Percentiles rank a stretch among this genome's conserved stretches.
Evolutionary conservation across 1,140 invertebrate genomes (phyloP).

Genomic region (Formica selysi): DNA sequence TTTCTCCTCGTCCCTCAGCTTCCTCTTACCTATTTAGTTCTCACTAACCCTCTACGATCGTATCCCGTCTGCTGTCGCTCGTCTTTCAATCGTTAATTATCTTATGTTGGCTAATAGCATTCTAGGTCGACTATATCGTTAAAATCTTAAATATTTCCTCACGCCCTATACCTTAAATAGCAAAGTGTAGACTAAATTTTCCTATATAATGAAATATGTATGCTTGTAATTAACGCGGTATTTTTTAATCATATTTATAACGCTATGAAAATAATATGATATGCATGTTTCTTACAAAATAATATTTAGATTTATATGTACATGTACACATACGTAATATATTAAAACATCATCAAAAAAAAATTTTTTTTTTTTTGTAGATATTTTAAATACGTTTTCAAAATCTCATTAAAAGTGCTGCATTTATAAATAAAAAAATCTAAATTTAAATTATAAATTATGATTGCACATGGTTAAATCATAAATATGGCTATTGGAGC

Average conservation of each 20-base stretch:
- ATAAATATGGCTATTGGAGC: not conserved
- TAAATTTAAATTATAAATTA: slow-evolving; percentile 11
- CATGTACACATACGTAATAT: not conserved
- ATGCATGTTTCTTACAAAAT: not conserved
- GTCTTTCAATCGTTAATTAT: slow-evolving; percentile 57
- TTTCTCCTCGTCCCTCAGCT: slow-evolving; percentile 50
- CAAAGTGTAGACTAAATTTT: slow-evolving; percentile 13
- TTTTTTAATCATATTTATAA: not conserved
- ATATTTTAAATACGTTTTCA: not conserved
- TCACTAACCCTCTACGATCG: slow-evolving; percentile 25
- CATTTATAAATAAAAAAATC: not conserved
- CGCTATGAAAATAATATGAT: not conserved
- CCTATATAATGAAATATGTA: not conserved
- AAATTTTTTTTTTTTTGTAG: not conserved
- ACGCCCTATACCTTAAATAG: not conserved
- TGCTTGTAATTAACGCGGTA: not conserved
- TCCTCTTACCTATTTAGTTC: slow-evolving; percentile 53
- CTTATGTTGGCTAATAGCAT: slow-evolving; percentile 34
- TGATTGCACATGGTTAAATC: not conserved
- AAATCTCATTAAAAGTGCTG: not conserved
- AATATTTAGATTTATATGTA: not conserved
- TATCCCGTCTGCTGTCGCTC: slow-evolving; percentile 23
- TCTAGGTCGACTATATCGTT: slow-evolving; percentile 40
- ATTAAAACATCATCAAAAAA: not conserved
- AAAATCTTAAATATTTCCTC: slow-evolving; percentile 39